phyloP scores from a whole-genome alignment of 2,888 invertebrate species.

The Callinectes sapidus region DNA sequence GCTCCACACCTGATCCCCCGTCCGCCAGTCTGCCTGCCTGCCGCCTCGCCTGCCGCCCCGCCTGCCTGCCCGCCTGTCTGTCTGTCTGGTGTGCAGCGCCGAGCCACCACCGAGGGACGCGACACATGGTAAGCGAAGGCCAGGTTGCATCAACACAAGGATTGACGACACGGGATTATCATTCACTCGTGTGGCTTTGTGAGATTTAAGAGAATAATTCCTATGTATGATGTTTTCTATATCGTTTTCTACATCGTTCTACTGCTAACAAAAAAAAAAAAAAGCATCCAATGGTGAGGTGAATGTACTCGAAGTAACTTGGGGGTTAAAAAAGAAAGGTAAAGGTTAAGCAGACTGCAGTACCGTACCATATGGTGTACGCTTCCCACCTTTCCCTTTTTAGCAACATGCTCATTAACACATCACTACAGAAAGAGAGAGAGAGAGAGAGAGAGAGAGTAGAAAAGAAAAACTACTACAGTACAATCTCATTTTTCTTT shows the following conservation, averaged over 20 bases:
- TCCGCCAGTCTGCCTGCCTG: too few species aligned
- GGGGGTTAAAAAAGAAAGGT: not conserved
- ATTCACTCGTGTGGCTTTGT: not conserved
- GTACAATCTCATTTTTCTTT: not conserved
- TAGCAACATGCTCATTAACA: not conserved
- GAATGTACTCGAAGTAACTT: not conserved
- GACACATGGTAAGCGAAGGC: constrained; percentile 11
- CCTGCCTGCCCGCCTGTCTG: not conserved
- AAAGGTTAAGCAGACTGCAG: not conserved
- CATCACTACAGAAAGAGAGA: not conserved
- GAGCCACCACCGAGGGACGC: not conserved
- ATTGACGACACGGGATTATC: not conserved
- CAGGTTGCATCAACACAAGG: not conserved
- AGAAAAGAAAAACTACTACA: not conserved
- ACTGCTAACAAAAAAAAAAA: too few species aligned
- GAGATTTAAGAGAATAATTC: not conserved
- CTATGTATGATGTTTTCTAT: not conserved
- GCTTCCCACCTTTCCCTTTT: not conserved
- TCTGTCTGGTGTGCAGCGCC: not conserved
- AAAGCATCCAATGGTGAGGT: too few species aligned
- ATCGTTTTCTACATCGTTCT: not conserved
- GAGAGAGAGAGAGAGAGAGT: not conserved
- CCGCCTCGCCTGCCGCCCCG: not conserved
- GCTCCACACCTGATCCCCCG: constrained; percentile 6
- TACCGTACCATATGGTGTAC: not conserved